phyloP scores from a whole-genome alignment of 2,888 invertebrate species.

The Ormyrus pomaceus region DNA sequence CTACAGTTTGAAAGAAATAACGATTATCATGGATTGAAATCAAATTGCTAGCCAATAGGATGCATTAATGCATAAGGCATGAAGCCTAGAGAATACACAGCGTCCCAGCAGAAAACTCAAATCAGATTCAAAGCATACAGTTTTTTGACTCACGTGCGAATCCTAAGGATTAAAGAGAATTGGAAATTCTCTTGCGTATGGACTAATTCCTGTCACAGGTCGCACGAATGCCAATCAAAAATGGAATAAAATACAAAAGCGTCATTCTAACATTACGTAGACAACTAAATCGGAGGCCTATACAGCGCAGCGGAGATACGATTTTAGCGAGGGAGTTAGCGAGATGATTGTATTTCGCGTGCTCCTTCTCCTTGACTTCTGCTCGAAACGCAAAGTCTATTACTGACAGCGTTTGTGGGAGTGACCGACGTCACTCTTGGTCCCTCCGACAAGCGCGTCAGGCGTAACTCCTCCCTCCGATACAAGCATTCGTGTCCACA shows the following conservation, averaged over 20 bases:
- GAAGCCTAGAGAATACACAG: background rate
- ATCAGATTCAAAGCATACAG: background rate
- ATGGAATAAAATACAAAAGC: slow-evolving; percentile 33
- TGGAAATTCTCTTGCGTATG: background rate
- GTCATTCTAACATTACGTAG: background rate
- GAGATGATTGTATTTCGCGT: slow-evolving; percentile 63
- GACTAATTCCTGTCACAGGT: slow-evolving; percentile 25
- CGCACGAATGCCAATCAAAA: slow-evolving; percentile 69
- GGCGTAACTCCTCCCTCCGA: slow-evolving; percentile 64
- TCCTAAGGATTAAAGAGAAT: background rate
- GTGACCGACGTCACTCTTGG: slow-evolving; percentile 75
- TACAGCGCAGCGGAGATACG: slow-evolving; percentile 66
- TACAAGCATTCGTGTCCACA: slow-evolving; percentile 26
- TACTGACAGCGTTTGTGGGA: slow-evolving; percentile 73
- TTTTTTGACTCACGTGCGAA: background rate
- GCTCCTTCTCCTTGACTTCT: slow-evolving; percentile 60
- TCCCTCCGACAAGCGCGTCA: slow-evolving; percentile 74
- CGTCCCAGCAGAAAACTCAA: background rate
- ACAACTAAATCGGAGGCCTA: slow-evolving; percentile 64
- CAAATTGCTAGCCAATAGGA: background rate
- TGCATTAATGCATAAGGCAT: background rate
- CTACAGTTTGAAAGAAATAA: slow-evolving; percentile 81
- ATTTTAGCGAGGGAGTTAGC: slow-evolving; percentile 68
- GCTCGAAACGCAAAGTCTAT: slow-evolving; percentile 56
- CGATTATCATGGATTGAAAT: background rate